Conservation (phyloP, 2,888 invertebrate genomes). For the Spodoptera exigua region DNA sequence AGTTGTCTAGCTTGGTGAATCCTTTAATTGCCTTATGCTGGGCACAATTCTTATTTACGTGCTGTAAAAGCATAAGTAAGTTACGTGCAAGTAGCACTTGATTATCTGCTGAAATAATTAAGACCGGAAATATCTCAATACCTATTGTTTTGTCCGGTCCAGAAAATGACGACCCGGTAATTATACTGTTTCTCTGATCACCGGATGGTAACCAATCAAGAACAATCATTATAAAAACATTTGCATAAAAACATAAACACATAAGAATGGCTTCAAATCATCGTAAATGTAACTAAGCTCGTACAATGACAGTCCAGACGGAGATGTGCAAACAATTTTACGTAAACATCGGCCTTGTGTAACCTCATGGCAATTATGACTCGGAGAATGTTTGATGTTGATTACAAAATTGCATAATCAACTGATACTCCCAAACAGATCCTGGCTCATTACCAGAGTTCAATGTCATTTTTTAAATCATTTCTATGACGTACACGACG, state of each 20-base stretch:
- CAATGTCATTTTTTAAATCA: conserved; percentile 5
- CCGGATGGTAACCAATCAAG: background rate
- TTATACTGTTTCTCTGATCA: too few relatives aligned
- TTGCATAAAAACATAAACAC: conserved; percentile 12
- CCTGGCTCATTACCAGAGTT: conserved; percentile 15
- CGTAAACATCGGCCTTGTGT: conserved; percentile 29
- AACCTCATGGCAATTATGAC: conserved; percentile 14
- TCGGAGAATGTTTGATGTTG: conserved; percentile 20
- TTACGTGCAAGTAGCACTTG: too few relatives aligned
- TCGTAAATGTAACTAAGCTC: conserved; percentile 22
- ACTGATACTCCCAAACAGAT: conserved; percentile 3
- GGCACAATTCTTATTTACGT: too few relatives aligned
- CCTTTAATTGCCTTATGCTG: too few relatives aligned
- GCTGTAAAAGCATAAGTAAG: too few relatives aligned
- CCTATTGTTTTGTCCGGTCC: too few relatives aligned
- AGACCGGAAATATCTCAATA: too few relatives aligned
- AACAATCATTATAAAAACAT: background rate
- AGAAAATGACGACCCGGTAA: too few relatives aligned
- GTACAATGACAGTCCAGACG: conserved; percentile 16
- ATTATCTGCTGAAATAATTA: too few relatives aligned
- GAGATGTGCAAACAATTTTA: conserved; percentile 31
- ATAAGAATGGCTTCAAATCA: conserved; percentile 16
- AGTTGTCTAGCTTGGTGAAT: too few relatives aligned
- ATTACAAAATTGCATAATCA: conserved; percentile 16
- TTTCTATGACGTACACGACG: background rate